phyloP scores from a whole-genome alignment of 2,113 vertebrate species.

The Zootoca vivipara region DNA sequence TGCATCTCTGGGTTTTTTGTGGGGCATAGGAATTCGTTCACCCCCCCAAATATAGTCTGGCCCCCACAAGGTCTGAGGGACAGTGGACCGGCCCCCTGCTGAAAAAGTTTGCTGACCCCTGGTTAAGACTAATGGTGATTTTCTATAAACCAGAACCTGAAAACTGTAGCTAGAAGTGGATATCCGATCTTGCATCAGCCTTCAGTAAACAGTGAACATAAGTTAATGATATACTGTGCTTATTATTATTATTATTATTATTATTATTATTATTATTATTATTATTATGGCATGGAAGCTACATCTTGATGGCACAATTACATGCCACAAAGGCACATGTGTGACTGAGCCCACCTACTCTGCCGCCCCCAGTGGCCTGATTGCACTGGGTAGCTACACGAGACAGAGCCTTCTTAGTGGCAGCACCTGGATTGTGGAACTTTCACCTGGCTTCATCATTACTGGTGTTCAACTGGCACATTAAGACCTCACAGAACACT shows the following conservation, averaged over 20 bases:
- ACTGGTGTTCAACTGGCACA: neutral
- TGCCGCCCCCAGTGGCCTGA: neutral
- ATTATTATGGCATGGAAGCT: neutral
- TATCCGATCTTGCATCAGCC: neutral
- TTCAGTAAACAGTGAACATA: neutral
- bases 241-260: too few species aligned
- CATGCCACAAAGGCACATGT: neutral
- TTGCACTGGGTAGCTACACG: neutral
- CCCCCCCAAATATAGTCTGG: too few species aligned
- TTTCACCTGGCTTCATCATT: neutral
- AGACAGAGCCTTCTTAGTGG: neutral
- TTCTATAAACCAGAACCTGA: neutral
- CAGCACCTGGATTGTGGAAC: too few species aligned
- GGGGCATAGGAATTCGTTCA: too few species aligned
- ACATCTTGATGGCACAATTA: neutral
- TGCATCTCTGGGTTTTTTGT: too few species aligned
- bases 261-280: too few species aligned
- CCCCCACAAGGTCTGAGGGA: too few species aligned
- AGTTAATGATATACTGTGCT: neutral
- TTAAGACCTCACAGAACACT: neutral
- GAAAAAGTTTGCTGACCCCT: too few species aligned
- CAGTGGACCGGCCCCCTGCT: too few species aligned
- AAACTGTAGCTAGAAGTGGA: neutral
- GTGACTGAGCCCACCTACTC: neutral
- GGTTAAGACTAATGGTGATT: neutral